These are phyloP conservation scores for Hycleus phaleratus DNA, from an alignment of 1,140 invertebrate genomes.

Conservation along the genomic window DNA sequence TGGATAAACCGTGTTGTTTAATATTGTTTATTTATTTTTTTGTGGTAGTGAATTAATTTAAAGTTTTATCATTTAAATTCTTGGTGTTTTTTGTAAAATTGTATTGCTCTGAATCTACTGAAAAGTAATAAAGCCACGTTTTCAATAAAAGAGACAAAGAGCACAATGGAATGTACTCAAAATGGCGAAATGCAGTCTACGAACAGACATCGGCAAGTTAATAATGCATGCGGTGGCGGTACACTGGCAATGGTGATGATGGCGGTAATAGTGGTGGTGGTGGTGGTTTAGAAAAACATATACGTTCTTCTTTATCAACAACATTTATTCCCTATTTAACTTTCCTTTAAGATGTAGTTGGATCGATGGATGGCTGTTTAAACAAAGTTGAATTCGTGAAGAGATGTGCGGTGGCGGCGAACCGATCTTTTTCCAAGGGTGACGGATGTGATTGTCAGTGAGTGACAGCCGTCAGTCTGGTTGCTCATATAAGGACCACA, in stretches of 20 bases:
- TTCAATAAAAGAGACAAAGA: constrained; percentile 16
- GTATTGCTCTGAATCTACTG: neutral
- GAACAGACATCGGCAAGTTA: constrained; percentile 13
- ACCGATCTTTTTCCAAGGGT: constrained; percentile 5
- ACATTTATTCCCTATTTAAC: no score
- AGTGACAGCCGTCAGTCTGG: constrained; percentile 18
- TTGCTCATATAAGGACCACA: constrained; percentile 21
- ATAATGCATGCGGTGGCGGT: constrained; percentile 12
- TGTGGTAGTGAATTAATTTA: no score
- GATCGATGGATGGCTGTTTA: neutral
- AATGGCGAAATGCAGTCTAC: constrained; percentile 20
- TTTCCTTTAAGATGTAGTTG: no score
- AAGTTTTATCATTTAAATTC: no score
- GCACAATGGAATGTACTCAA: constrained; percentile 13
- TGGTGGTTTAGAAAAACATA: no score
- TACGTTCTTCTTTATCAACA: no score
- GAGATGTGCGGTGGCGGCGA: neutral
- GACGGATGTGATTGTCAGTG: constrained; percentile 19
- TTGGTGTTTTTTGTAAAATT: no score
- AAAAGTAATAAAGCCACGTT: constrained; percentile 11
- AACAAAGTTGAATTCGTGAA: neutral
- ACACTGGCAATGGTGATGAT: neutral
- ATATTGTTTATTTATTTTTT: no score
- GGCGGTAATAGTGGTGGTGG: no score
- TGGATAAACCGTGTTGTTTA: no score